A percentile compares a stretch with the other conserved stretches of the same genome.
Conservation (phyloP, 2,113 vertebrate genomes). For the Rhipidura dahli region DNA sequence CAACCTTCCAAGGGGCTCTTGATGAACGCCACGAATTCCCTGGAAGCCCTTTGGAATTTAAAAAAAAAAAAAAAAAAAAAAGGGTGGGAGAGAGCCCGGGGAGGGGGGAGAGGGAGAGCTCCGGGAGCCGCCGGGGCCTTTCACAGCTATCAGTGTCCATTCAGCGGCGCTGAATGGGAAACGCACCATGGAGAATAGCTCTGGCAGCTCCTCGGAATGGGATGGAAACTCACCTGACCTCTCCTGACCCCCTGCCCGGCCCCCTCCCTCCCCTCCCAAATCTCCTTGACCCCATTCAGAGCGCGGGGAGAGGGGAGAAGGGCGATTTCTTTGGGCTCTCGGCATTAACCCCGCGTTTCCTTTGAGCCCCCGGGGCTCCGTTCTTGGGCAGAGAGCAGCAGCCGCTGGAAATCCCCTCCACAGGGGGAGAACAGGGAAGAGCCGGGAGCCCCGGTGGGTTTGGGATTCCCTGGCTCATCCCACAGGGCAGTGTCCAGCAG, state of each 20-base stretch:
- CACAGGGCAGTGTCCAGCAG: background rate
- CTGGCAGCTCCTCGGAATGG: background rate
- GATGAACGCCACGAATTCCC: background rate
- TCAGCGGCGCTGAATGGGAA: constrained; percentile 10
- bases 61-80: no score
- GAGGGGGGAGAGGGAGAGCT: constrained; percentile 10
- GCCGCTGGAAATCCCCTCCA: background rate
- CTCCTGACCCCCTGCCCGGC: constrained; percentile 27
- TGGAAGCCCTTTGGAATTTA: constrained; percentile 12
- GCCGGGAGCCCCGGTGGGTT: background rate
- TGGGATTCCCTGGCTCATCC: background rate
- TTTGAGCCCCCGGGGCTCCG: background rate
- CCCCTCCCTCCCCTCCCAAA: background rate
- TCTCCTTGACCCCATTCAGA: constrained; percentile 41
- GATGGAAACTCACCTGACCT: constrained; percentile 42
- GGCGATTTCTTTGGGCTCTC: background rate
- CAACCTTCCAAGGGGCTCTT: background rate
- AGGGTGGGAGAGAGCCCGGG: constrained; percentile 12
- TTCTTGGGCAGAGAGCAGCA: background rate
- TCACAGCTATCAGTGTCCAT: constrained; percentile 55
- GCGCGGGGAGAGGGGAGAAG: background rate
- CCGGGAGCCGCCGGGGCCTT: constrained; percentile 41
- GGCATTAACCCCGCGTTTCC: constrained; percentile 19
- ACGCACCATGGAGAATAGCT: constrained; percentile 57
- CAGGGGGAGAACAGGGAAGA: background rate